phyloP scores from a whole-genome alignment of 2,113 vertebrate species.

The Picathartes gymnocephalus region DNA sequence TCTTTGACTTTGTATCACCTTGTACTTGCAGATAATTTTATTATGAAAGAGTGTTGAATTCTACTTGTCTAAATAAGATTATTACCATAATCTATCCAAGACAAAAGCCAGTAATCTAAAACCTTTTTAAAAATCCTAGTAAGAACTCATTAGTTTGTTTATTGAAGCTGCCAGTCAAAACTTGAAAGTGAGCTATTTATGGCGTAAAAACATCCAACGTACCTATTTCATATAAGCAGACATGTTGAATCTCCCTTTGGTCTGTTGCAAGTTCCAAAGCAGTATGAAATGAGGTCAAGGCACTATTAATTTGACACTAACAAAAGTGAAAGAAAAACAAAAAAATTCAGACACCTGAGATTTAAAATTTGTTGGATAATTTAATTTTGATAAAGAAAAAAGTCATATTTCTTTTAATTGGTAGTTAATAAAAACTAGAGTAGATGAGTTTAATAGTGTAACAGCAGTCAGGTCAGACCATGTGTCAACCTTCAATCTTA shows the following conservation, averaged over 20 bases:
- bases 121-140: not conserved
- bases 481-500: not conserved
- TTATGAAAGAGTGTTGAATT: not conserved
- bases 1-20: not conserved
- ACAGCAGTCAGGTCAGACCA: not conserved
- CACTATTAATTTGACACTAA: constrained; percentile 98
- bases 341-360: not conserved
- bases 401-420: not conserved
- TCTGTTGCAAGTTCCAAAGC: constrained; percentile 94
- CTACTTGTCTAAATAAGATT: not conserved
- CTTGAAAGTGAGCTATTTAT: not conserved
- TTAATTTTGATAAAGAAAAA: not conserved
- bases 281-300: constrained; percentile 94
- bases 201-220: not conserved
- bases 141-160: not conserved
- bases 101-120: not conserved
- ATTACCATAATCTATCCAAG: not conserved
- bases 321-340: not conserved
- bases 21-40: not conserved
- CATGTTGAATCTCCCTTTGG: constrained; percentile 97
- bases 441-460: not conserved
- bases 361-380: not conserved
- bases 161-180: not conserved
- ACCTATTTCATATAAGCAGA: constrained; percentile 99
- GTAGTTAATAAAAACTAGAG: not conserved